phyloP scores from a whole-genome alignment of 1,140 invertebrate genomes.

The Neodiprion fabricii region DNA sequence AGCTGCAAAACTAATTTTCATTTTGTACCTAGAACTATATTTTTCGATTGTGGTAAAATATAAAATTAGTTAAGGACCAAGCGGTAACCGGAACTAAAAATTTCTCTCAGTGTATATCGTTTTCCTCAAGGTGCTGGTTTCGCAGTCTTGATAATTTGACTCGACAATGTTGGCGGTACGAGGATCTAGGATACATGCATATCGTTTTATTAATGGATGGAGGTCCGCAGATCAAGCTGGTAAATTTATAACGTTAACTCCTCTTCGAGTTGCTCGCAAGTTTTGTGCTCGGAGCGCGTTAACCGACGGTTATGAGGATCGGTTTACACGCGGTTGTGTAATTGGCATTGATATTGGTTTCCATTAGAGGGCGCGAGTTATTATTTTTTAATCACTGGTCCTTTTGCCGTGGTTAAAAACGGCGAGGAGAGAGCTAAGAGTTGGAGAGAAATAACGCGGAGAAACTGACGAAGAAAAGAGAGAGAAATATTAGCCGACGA shows the following conservation, averaged over 20 bases:
- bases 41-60: too few species aligned
- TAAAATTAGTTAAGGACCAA: too few species aligned
- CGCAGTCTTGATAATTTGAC: too few species aligned
- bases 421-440: not conserved
- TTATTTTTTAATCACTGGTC: conserved; percentile 5
- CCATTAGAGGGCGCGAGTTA: not conserved
- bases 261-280: not conserved
- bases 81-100: too few species aligned
- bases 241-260: not conserved
- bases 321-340: not conserved
- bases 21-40: too few species aligned
- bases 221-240: not conserved
- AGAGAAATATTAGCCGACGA: not conserved
- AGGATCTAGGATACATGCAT: too few species aligned
- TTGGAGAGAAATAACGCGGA: not conserved
- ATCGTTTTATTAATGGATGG: not conserved
- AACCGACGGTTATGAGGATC: not conserved
- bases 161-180: too few species aligned
- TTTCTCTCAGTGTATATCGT: too few species aligned
- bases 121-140: too few species aligned
- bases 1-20: too few species aligned
- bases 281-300: not conserved
- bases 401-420: not conserved
- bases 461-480: not conserved
- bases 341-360: not conserved